phyloP scores from a whole-genome alignment of 2,113 vertebrate genomes.

The Peromyscus californicus region DNA sequence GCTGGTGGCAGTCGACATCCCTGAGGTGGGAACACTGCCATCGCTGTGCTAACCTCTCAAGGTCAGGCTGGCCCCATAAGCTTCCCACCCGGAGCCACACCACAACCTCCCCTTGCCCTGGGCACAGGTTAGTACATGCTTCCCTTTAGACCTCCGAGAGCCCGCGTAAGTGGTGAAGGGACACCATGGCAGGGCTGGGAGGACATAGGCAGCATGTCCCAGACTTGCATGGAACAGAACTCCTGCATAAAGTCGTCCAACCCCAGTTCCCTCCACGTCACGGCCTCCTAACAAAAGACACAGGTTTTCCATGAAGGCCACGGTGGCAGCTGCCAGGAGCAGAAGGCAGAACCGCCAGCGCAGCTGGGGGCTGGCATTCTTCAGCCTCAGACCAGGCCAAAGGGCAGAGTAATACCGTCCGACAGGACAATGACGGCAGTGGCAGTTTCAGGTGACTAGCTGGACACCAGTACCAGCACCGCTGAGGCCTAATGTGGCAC shows the following conservation, averaged over 20 bases:
- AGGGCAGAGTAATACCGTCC: not conserved
- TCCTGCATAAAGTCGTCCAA: not conserved
- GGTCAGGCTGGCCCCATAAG: not conserved
- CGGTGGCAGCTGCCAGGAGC: not conserved
- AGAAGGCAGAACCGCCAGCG: not conserved
- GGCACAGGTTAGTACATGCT: not conserved
- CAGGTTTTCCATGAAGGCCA: slow-evolving; percentile 44
- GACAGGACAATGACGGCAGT: not conserved
- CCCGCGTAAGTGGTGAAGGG: not conserved
- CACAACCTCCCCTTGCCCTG: not conserved
- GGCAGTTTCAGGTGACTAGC: not conserved
- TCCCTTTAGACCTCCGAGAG: not conserved
- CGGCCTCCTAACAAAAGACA: slow-evolving; percentile 12
- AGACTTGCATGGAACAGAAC: not conserved
- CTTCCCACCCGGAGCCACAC: not conserved
- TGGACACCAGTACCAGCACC: too few relatives aligned
- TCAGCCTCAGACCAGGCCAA: not conserved
- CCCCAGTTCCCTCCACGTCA: not conserved
- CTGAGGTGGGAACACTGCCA: not conserved
- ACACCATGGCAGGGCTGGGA: not conserved
- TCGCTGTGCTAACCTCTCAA: slow-evolving; percentile 67
- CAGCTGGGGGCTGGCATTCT: not conserved
- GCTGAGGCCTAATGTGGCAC: not conserved
- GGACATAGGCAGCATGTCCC: not conserved
- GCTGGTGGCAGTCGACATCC: slow-evolving; percentile 66